Evolutionary conservation across 2,888 invertebrate genomes (phyloP), one percentile per base, ranked within the genome.

Genomic region (Agonopterix heracliana): DNA sequence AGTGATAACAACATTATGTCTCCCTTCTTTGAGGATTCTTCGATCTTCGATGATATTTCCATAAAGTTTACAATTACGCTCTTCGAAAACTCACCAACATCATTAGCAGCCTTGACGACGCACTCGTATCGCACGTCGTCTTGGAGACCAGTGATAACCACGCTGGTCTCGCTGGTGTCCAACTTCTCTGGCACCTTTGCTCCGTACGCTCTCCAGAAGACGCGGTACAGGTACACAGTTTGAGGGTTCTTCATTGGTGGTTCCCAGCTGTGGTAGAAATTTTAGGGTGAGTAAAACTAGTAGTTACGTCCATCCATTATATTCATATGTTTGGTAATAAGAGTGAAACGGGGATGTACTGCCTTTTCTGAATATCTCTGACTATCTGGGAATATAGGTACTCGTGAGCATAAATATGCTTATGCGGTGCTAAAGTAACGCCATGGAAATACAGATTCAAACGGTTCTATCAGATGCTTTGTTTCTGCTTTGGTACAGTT

Each of bases 41-140:
- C 7, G 26, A 26, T 26, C 26, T 26, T 26, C 7, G 26, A 26
- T 26, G 26, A 7, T 26, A 26, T 5, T 26, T 26, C 26, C 26
- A 26, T 26, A 7, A 26, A 26, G 26, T 26, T 26, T 17, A 17
- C 4, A 17, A 17, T 26, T 26, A 26, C 7, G 7, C 26, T 26
- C 3, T 26, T 26, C 26, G 7, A 38, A 9, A 0, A 76, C 90
- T 80, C 56, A 86, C 94, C 95, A 59, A 90, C 89, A 56, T 91
- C 91, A 74, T 96, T 96, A 47, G 94, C 94, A 17, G 96, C 94
- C 75, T 95, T 96, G 1, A 95, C 92, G 1, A 94, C 93, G 58
- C 94, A 91, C 74, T 96, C 95, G 72, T 96, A 96, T 1, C 91
- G 89, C 44, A 92, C 90, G 58, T 93, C 94, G 55, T 94, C 93